Conservation (phyloP, 2,888 invertebrate genomes). For the Hemistola chrysoprasaria region DNA sequence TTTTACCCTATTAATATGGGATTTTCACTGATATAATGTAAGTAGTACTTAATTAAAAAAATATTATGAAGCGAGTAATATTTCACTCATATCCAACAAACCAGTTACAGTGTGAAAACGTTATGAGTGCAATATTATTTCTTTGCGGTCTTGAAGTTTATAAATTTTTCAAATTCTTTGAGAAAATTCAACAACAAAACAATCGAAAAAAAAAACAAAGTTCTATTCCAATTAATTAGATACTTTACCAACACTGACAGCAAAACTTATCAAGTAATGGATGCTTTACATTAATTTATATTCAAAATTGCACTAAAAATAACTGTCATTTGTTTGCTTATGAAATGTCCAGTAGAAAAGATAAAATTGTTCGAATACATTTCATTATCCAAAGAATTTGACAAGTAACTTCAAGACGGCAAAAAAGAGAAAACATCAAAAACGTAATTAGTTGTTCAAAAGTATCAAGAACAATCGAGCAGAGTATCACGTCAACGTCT, state of each 20-base stretch:
- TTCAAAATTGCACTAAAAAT: no score
- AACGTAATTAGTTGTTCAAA: constrained; percentile 24
- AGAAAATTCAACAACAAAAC: no score
- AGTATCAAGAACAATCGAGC: constrained; percentile 33
- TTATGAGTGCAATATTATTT: constrained; percentile 19
- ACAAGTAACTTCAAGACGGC: constrained; percentile 11
- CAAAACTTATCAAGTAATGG: no score
- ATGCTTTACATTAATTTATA: no score
- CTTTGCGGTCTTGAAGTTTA: constrained; percentile 13
- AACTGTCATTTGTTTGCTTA: no score
- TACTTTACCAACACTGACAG: no score
- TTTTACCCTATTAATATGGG: constrained; percentile 43
- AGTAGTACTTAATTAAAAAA: constrained; percentile 11
- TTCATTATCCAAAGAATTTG: background rate
- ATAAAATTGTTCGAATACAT: background rate
- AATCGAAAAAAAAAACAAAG: no score
- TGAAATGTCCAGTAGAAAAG: no score
- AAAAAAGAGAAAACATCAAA: constrained; percentile 26
- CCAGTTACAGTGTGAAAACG: background rate
- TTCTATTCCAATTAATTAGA: no score
- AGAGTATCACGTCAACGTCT: constrained; percentile 21
- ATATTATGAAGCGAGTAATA: constrained; percentile 24
- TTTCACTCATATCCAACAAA: constrained; percentile 31
- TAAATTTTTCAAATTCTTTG: background rate
- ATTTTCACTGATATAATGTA: no score